Evolutionary conservation across 2,888 invertebrate genomes (phyloP).

Genomic region (Drosophila eohydei): DNA sequence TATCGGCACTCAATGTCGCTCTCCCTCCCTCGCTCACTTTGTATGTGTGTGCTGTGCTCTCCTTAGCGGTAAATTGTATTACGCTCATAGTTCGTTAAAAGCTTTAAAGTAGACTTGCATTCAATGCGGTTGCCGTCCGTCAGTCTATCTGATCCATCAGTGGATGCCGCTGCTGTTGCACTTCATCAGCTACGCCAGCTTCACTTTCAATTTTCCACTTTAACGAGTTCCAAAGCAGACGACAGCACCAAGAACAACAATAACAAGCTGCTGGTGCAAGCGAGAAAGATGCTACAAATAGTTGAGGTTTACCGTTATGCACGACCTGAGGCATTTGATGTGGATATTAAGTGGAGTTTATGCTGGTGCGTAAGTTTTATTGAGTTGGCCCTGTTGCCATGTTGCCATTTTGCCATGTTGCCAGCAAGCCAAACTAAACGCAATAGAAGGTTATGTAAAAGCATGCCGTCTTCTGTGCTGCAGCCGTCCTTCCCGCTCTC

Average conservation of each 20-base stretch:
- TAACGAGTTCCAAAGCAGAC: constrained; percentile 37
- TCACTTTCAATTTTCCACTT: constrained; percentile 69
- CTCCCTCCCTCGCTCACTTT: constrained; percentile 1
- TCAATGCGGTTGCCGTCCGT: constrained; percentile 9
- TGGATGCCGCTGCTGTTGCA: constrained; percentile 19
- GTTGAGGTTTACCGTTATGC: constrained; percentile 60
- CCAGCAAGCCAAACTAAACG: constrained; percentile 25
- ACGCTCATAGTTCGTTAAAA: constrained; percentile 4
- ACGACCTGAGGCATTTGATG: constrained; percentile 52
- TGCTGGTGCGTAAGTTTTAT: constrained; percentile 60
- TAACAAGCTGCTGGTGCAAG: neutral
- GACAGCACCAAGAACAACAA: constrained; percentile 26
- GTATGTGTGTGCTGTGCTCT: constrained; percentile 14
- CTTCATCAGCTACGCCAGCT: constrained; percentile 49
- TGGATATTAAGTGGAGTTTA: constrained; percentile 66
- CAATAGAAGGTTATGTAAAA: constrained; percentile 19
- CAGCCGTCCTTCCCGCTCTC: neutral
- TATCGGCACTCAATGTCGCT: neutral
- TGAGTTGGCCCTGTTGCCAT: constrained; percentile 38
- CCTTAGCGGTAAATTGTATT: neutral
- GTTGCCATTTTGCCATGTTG: constrained; percentile 25
- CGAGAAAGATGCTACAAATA: constrained; percentile 26
- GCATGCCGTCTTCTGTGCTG: neutral
- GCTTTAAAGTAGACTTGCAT: constrained; percentile 18
- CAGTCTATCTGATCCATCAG: constrained; percentile 23